Percentiles rank a stretch among this genome's conserved stretches.
Conservation (phyloP, 2,113 vertebrate genomes). For the Sylvilagus bachmani region DNA sequence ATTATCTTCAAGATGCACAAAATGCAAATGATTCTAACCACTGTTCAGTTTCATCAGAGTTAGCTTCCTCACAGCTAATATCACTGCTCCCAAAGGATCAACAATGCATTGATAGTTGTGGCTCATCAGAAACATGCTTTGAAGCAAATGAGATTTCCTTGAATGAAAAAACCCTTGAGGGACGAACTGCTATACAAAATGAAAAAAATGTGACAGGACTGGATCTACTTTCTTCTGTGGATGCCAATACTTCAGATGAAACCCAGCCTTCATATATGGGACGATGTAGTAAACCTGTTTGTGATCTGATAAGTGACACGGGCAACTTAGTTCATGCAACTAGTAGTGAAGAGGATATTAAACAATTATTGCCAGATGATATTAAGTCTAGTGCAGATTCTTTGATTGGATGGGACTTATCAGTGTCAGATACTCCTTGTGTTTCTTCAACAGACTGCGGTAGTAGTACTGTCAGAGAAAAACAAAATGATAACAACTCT, state of each 20-base stretch:
- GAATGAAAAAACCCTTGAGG: conserved; percentile 48
- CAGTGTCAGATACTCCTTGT: conserved; percentile 71
- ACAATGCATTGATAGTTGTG: conserved; percentile 51
- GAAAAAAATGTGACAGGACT: conserved; percentile 92
- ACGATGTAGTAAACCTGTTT: conserved; percentile 92
- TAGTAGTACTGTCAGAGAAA: conserved; percentile 52
- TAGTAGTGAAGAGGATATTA: conserved; percentile 87
- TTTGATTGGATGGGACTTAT: conserved; percentile 87
- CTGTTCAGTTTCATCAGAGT: conserved; percentile 83
- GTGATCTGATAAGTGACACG: conserved; percentile 95
- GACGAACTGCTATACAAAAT: conserved; percentile 74
- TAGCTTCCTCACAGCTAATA: conserved; percentile 85
- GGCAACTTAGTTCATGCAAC: conserved; percentile 88
- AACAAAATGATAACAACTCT: conserved; percentile 62
- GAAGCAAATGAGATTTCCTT: conserved; percentile 70
- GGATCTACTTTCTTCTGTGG: conserved; percentile 96
- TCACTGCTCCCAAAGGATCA: conserved; percentile 76
- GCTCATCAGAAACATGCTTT: conserved; percentile 80
- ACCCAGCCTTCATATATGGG: conserved; percentile 87
- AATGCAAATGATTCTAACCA: conserved; percentile 81
- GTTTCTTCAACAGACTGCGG: conserved; percentile 49
- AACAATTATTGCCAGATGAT: conserved; percentile 86
- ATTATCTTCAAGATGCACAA: conserved; percentile 86
- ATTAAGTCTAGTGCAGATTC: conserved; percentile 84
- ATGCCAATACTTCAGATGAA: conserved; percentile 87